Conservation (phyloP, 2,797 vertebrate genomes). For the Lacerta agilis region DNA sequence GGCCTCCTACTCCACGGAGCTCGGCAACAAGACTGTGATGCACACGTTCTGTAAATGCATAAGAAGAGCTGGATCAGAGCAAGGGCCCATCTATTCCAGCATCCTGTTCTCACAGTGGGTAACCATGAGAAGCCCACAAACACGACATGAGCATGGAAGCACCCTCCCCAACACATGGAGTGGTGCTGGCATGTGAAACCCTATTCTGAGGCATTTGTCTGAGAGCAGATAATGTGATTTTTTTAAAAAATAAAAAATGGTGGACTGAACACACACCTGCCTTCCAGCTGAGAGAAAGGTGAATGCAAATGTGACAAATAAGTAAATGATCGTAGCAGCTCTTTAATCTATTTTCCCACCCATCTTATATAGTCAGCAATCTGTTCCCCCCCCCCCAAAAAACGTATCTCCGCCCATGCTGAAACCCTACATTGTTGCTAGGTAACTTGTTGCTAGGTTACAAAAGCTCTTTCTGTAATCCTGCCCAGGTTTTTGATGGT, state of each 20-base stretch:
- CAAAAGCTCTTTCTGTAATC: slow-evolving; percentile 23
- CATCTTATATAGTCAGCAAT: neutral
- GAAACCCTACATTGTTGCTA: slow-evolving; percentile 43
- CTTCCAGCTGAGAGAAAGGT: neutral
- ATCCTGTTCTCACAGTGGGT: too few relatives aligned
- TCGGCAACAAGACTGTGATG: too few relatives aligned
- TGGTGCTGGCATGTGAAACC: neutral
- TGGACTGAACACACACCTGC: neutral
- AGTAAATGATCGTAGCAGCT: neutral
- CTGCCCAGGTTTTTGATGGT: slow-evolving; percentile 1
- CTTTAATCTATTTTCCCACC: neutral
- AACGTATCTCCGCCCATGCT: neutral
- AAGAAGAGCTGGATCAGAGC: too few relatives aligned
- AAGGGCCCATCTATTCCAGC: too few relatives aligned
- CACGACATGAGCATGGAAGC: too few relatives aligned
- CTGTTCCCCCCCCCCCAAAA: neutral
- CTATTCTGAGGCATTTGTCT: neutral
- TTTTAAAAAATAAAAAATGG: too few relatives aligned
- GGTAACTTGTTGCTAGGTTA: slow-evolving; percentile 58
- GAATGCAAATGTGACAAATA: neutral
- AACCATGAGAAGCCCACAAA: too few relatives aligned
- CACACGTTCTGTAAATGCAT: neutral
- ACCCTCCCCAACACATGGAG: too few relatives aligned
- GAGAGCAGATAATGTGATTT: neutral
- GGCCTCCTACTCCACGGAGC: too few relatives aligned